Evolutionary conservation across 2,888 invertebrate species (phyloP).

Genomic region (Drosophila ustulata): DNA sequence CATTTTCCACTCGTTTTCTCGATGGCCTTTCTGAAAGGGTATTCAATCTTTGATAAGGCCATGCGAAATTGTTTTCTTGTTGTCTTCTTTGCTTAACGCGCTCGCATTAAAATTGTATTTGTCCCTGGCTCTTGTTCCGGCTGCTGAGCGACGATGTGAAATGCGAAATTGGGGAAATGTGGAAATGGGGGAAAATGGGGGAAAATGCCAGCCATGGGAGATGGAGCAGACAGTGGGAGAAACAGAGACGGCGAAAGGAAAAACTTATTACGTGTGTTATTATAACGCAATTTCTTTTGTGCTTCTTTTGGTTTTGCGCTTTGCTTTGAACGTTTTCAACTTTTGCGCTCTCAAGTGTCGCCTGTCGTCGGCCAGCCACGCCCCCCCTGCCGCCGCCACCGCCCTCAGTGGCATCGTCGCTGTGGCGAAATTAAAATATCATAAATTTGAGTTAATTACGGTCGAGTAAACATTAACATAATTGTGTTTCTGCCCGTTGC

Average conservation of each 20-base stretch:
- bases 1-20: background rate
- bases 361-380: conserved; percentile 9
- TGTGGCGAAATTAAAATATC: conserved; percentile 77
- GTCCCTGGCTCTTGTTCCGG: conserved; percentile 53
- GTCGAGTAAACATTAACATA: conserved; percentile 79
- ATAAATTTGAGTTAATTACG: conserved; percentile 81
- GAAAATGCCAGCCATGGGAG: background rate
- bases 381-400: too few species aligned
- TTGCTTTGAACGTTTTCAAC: conserved; percentile 51
- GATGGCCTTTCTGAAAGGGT: conserved; percentile 10
- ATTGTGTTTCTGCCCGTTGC: conserved; percentile 64
- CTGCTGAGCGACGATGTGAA: conserved; percentile 41
- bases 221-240: background rate
- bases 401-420: background rate
- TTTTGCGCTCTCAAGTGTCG: conserved; percentile 61
- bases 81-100: conserved; percentile 36
- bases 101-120: conserved; percentile 74
- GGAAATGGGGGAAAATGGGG: conserved; percentile 7
- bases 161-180: conserved; percentile 21
- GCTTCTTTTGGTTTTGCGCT: conserved; percentile 39
- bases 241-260: conserved; percentile 14
- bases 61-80: conserved; percentile 1
- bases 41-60: conserved; percentile 23
- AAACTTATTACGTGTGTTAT: conserved; percentile 73
- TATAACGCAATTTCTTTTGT: conserved; percentile 73